phyloP scores from a whole-genome alignment of 2,797 vertebrate species.

The Merluccius polli region DNA sequence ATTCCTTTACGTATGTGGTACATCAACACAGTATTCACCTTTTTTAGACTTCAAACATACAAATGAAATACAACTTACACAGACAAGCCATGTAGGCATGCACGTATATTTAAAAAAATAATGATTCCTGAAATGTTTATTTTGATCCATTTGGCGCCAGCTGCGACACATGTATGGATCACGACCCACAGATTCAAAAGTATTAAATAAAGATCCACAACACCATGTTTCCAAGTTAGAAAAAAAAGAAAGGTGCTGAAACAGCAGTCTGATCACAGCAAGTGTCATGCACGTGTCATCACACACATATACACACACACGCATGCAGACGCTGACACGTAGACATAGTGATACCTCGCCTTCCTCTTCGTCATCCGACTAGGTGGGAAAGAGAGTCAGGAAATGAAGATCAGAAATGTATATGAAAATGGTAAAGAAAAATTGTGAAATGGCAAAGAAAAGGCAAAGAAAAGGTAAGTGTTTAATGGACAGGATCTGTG shows the following conservation, averaged over 20 bases:
- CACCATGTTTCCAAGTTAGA: background rate
- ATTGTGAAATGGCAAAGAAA: background rate
- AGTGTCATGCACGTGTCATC: conserved; percentile 40
- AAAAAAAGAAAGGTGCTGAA: background rate
- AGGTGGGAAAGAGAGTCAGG: conserved; percentile 42
- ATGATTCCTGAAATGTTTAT: background rate
- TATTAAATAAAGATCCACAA: background rate
- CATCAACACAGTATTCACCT: background rate
- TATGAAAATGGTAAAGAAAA: background rate
- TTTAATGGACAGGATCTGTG: background rate
- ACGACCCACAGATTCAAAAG: background rate
- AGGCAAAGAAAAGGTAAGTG: background rate
- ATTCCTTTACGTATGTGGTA: background rate
- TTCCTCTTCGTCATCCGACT: conserved; percentile 93
- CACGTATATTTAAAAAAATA: background rate
- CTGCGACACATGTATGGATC: background rate
- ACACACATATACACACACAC: conserved; percentile 13
- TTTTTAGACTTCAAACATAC: background rate
- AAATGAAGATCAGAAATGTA: conserved; percentile 9
- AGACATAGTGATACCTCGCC: conserved; percentile 77
- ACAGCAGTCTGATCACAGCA: background rate
- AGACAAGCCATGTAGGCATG: background rate
- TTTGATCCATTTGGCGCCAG: background rate
- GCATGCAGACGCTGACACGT: conserved; percentile 29
- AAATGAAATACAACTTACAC: background rate